Base-by-base conservation (phyloP, 2,113 vertebrate genomes). In the Pipa parva region DNA sequence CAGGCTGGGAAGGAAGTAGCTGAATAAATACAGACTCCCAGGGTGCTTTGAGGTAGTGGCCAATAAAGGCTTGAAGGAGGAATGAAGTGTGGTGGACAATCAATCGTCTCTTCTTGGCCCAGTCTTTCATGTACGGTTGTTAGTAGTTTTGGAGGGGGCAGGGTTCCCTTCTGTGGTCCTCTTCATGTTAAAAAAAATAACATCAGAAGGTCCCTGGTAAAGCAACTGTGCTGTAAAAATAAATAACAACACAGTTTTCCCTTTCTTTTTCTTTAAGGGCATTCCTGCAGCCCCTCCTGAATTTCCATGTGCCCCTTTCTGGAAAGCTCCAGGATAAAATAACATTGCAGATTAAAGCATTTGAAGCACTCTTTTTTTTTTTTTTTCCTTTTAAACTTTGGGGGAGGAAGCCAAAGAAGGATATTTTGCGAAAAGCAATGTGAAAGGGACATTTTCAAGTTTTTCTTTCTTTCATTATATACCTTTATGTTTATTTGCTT, bases 111-210 rank as follows among this genome's bases (percentile, higher is more conserved):
- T 68, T 68, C 57, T 67, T 48, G 37, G 45, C 10, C 11, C 45
- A 25, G 55, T 39, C 64, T 68, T 68, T 68, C 55, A 68, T 59
- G 63, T 67, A 46, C 31, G 39, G 63, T 48, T 68, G 64, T 68
- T 68, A 59, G 64, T 24, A 50, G 27, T 59, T 59, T 68, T 51
- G 54, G 63, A 67, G 45, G 63, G 51, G 63, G 63, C 31, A 42
- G 37, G 28, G 52, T 68, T 68, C 45, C 36, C 64, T 55, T 68
- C 64, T 68, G 64, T 68, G 64, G 64, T 68, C 64, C 33, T 45
- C 64, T 68, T 59, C 64, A 68, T 59, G 56, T 68, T 59, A 68
- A 33, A 59, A n/a, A 59, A 68, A 68, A 68, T 68, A 68, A 68
- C 64, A 59, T 68, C 55, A 68, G 64, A 29, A 50, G 55, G 55